Percentiles rank a stretch among this genome's conserved stretches.
phyloP scores from a whole-genome alignment of 2,888 invertebrate genomes.

The Bombylius discolor region DNA sequence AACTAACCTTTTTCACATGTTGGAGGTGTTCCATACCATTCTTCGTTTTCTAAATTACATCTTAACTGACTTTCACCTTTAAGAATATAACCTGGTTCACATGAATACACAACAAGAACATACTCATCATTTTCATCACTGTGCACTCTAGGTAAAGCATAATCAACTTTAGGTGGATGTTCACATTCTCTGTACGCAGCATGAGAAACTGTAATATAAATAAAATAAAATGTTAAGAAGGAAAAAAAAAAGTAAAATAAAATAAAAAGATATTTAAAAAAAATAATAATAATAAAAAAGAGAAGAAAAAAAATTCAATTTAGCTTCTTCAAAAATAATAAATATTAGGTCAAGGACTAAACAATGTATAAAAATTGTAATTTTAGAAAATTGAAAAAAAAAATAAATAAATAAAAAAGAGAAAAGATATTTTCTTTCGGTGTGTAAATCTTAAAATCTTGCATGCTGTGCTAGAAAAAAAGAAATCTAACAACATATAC shows the following conservation, averaged over 20 bases:
- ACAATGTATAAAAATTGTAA: too few species aligned
- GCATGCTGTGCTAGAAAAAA: too few species aligned
- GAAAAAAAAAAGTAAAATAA: neutral
- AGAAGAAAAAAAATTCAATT: too few species aligned
- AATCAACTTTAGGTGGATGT: conserved; percentile 26
- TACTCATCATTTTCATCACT: conserved; percentile 20
- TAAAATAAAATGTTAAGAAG: neutral
- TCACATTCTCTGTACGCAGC: conserved; percentile 29
- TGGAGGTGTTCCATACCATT: conserved; percentile 31
- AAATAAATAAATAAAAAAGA: too few species aligned
- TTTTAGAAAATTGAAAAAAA: too few species aligned
- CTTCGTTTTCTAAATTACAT: conserved; percentile 29
- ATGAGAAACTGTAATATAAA: neutral
- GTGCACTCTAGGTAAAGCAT: conserved; percentile 21
- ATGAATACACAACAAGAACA: conserved; percentile 31
- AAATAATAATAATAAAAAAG: too few species aligned
- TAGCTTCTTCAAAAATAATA: too few species aligned
- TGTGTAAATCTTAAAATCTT: too few species aligned
- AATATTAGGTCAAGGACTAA: too few species aligned
- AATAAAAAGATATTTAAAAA: neutral
- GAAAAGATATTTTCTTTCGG: too few species aligned
- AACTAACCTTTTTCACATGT: conserved; percentile 22
- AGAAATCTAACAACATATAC: too few species aligned
- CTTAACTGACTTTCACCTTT: conserved; percentile 24
- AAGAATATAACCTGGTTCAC: conserved; percentile 26